Evolutionary conservation across 2,888 invertebrate genomes (phyloP).

Genomic region (Caenorhabditis virilis): DNA sequence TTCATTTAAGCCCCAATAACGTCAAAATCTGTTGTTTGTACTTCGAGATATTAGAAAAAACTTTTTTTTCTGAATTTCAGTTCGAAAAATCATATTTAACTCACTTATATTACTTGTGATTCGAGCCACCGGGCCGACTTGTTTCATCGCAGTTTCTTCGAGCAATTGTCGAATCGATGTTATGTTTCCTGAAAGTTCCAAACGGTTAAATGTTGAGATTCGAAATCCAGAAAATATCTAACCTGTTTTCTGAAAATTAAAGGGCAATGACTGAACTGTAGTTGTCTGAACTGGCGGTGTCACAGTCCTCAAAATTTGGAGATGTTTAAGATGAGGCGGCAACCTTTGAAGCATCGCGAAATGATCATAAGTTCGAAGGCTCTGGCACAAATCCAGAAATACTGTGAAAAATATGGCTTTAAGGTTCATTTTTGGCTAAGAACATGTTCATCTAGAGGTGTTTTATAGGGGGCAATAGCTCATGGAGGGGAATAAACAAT

Average conservation of each 20-base stretch:
- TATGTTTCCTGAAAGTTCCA: constrained; percentile 29
- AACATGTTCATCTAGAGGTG: too few species aligned
- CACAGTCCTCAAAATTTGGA: constrained; percentile 17
- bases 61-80: background rate
- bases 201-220: background rate
- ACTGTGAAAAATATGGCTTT: too few species aligned
- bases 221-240: background rate
- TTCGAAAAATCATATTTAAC: constrained; percentile 21
- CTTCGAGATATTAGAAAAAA: too few species aligned
- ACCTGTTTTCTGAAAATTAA: constrained; percentile 27
- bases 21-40: too few species aligned
- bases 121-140: constrained; percentile 52
- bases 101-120: constrained; percentile 56
- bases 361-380: too few species aligned
- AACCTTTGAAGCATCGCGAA: background rate
- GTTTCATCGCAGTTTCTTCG: constrained; percentile 28
- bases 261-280: constrained; percentile 36
- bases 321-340: constrained; percentile 8
- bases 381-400: too few species aligned
- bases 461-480: too few species aligned
- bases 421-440: too few species aligned
- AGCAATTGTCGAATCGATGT: constrained; percentile 29
- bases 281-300: constrained; percentile 22
- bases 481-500: too few species aligned
- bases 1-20: too few species aligned